A percentile compares a stretch with the other conserved stretches of the same genome.
These are phyloP conservation scores for Cyanoramphus novaezelandiae DNA, from an alignment of 2,113 vertebrate genomes.

Conservation along the genomic window DNA sequence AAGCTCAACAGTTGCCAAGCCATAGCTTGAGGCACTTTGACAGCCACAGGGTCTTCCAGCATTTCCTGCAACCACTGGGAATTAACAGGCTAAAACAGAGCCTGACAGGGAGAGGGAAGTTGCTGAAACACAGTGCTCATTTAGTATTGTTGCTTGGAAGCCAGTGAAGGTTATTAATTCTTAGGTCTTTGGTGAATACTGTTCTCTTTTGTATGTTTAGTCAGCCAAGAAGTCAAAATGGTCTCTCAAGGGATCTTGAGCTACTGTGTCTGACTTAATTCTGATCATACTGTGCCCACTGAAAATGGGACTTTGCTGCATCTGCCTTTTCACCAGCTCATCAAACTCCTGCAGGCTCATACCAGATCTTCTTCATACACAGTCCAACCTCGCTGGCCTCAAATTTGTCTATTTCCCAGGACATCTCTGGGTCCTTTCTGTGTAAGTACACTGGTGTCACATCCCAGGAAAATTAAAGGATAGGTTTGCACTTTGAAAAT, in stretches of 20 bases:
- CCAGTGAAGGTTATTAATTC: conserved; percentile 24
- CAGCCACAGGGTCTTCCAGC: neutral
- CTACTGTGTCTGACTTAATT: conserved; percentile 18
- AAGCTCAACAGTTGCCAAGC: neutral
- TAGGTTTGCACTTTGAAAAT: neutral
- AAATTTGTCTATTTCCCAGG: neutral
- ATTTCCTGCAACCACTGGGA: neutral
- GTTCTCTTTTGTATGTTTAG: conserved; percentile 12
- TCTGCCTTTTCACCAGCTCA: neutral
- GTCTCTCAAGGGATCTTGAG: conserved; percentile 23
- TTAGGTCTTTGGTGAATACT: neutral
- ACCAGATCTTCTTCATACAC: neutral
- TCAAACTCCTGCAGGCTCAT: neutral
- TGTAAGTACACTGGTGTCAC: neutral
- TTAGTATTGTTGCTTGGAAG: neutral
- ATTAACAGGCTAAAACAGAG: neutral
- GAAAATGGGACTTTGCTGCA: neutral
- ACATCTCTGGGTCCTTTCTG: neutral
- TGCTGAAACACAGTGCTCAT: neutral
- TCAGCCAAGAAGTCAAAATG: conserved; percentile 53
- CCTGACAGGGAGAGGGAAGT: neutral
- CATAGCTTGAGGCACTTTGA: neutral
- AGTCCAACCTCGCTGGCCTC: neutral
- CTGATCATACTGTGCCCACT: neutral
- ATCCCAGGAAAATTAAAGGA: neutral